Evolutionary conservation across 2,888 invertebrate species (phyloP).

Genomic region (Pammene aurita): DNA sequence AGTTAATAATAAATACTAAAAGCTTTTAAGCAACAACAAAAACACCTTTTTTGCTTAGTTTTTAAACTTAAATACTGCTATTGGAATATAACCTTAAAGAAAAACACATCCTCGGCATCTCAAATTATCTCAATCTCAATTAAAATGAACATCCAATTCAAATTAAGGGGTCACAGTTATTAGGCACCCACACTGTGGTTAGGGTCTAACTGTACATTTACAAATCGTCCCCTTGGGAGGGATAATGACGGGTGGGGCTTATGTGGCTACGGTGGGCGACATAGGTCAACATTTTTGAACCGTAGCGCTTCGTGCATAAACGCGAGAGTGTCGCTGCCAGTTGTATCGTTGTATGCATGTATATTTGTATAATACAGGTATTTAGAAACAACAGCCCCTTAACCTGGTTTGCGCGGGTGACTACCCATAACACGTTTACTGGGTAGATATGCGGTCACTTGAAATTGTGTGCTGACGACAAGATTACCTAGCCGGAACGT

Average conservation of each 20-base stretch:
- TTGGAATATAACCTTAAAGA: background rate
- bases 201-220: conserved; percentile 26
- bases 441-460: conserved; percentile 31
- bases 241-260: conserved; percentile 36
- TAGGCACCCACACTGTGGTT: conserved; percentile 26
- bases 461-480: conserved; percentile 13
- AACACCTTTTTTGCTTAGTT: too few relatives aligned
- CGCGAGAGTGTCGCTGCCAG: conserved; percentile 11
- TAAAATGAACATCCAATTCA: conserved; percentile 35
- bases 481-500: background rate
- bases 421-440: conserved; percentile 26
- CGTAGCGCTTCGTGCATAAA: conserved; percentile 9
- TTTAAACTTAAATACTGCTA: too few relatives aligned
- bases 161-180: conserved; percentile 27
- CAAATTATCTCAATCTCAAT: conserved; percentile 31
- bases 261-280: conserved; percentile 26
- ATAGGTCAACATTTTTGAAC: conserved; percentile 13
- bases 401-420: conserved; percentile 34
- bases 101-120: background rate
- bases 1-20: background rate
- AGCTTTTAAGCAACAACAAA: too few relatives aligned
- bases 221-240: conserved; percentile 32
- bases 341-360: conserved; percentile 19
- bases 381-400: conserved; percentile 32
- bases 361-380: conserved; percentile 31